Conservation (phyloP, 1,140 invertebrate genomes). For the Stegodyphus mimosarum region DNA sequence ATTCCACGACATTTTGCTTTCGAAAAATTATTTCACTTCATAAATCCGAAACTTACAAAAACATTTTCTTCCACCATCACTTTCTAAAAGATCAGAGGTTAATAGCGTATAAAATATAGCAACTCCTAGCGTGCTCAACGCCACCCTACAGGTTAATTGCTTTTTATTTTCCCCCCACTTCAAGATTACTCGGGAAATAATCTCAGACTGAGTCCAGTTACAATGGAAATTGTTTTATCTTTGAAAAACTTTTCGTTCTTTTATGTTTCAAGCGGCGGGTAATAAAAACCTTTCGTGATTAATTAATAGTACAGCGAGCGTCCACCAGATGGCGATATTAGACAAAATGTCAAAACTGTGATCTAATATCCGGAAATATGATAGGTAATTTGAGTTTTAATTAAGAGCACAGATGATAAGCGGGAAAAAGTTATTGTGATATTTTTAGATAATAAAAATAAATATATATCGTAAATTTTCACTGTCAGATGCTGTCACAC, state of each 20-base stretch:
- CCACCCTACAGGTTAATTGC: constrained; percentile 43
- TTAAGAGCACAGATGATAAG: no score
- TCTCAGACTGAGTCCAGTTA: background rate
- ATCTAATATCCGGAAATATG: constrained; percentile 35
- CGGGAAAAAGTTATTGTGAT: no score
- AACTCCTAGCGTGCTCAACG: constrained; percentile 16
- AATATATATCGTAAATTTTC: no score
- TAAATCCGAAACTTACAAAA: no score
- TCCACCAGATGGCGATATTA: constrained; percentile 40
- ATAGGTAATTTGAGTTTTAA: no score
- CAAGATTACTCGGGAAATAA: background rate
- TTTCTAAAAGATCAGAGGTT: constrained; percentile 42
- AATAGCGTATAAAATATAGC: constrained; percentile 58
- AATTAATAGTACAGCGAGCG: constrained; percentile 12
- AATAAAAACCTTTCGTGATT: constrained; percentile 35
- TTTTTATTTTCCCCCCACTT: background rate
- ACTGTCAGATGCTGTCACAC: no score
- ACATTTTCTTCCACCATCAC: background rate
- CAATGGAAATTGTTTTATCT: constrained; percentile 10
- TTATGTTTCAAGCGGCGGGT: background rate
- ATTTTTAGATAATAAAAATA: background rate
- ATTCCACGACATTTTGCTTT: no score
- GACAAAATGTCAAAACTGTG: background rate
- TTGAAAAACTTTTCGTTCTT: background rate
- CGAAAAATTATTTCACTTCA: no score